Evolutionary conservation across 2,797 vertebrate species (phyloP), one percentile per base, ranked within the genome.

Genomic region (Helicolenus hilgendorfi): DNA sequence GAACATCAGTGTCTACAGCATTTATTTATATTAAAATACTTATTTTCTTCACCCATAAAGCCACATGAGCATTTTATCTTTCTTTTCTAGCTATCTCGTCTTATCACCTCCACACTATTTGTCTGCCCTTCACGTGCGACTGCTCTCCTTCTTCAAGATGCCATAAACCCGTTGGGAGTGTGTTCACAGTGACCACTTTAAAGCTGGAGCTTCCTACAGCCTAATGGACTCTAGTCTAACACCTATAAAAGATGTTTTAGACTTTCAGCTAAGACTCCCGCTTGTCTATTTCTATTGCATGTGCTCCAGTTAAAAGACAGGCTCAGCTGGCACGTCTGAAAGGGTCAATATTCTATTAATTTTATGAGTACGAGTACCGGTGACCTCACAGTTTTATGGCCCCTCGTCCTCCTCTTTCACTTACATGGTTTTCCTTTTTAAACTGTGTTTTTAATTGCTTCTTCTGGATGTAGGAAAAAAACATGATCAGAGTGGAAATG

Each of bases 161-260:
- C 88, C 91, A 85, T 97, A 96, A 97, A 96, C 70, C 92, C 64
- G 80, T 91, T 74, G 86, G 73, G 85, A 85, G 87, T 75, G 89
- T 79, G 81, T 86, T 85, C 78, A 86, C 86, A 94, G 87, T 85
- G 91, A 72, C 83, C 87, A 69, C 87, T 90, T 94, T 72, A 95
- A 94, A 94, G 89, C 74, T 38, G 29, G 3, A 29, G 82, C 74
- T 92, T 90, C 92, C 89, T 85, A 63, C 68, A 85, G 56, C 65
- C 85, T 95, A 94, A 96, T 95, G 85, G 87, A 94, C 81, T 92
- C 74, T 5, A 63, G 74, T 60, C 78, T 86, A 83, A 86, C 84
- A 82, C 84, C 89, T 85, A 85, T 92, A 94, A 94, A 88, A 89
- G 9, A 74, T 89, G 86, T 92, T 83, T 88, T 53, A 85, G 65